These are phyloP conservation scores for Anthonomus grandis DNA, from an alignment of 1,140 invertebrate genomes.

Conservation along the genomic window DNA sequence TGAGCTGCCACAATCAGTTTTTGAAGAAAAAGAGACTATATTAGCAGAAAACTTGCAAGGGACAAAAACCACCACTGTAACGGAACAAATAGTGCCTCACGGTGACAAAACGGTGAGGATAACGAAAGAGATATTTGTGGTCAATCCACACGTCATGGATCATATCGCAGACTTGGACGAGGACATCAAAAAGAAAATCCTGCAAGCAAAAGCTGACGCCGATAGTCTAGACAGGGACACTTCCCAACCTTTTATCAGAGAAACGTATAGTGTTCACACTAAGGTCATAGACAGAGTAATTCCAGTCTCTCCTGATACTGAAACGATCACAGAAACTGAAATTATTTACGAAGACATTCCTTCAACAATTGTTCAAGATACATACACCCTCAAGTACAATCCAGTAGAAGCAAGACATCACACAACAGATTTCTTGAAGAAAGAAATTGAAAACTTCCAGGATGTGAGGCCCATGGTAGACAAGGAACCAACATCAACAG, in stretches of 20 bases:
- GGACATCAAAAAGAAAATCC: constrained; percentile 27
- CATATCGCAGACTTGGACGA: constrained; percentile 27
- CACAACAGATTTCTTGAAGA: constrained; percentile 18
- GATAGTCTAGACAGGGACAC: constrained; percentile 12
- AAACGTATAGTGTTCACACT: constrained; percentile 17
- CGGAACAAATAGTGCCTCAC: constrained; percentile 6
- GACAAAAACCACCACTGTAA: constrained; percentile 20
- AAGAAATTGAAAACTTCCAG: constrained; percentile 20
- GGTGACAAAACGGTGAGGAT: constrained; percentile 21
- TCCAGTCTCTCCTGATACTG: constrained; percentile 7
- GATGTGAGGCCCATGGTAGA: constrained; percentile 19
- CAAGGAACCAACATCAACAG: neutral
- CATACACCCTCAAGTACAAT: neutral
- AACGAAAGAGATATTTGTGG: constrained; percentile 21
- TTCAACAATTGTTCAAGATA: constrained; percentile 11
- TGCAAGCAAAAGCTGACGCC: constrained; percentile 16
- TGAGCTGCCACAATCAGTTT: neutral
- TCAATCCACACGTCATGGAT: constrained; percentile 19
- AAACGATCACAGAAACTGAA: constrained; percentile 17
- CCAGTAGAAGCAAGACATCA: neutral
- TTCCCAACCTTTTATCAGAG: constrained; percentile 20
- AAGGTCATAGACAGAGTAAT: constrained; percentile 17
- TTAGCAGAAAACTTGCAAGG: constrained; percentile 12
- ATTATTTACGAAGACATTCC: constrained; percentile 22
- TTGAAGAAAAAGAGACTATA: constrained; percentile 14